These are phyloP conservation scores for Elephantulus edwardii DNA, from an alignment of 2,113 vertebrate species.

Conservation along the genomic window DNA sequence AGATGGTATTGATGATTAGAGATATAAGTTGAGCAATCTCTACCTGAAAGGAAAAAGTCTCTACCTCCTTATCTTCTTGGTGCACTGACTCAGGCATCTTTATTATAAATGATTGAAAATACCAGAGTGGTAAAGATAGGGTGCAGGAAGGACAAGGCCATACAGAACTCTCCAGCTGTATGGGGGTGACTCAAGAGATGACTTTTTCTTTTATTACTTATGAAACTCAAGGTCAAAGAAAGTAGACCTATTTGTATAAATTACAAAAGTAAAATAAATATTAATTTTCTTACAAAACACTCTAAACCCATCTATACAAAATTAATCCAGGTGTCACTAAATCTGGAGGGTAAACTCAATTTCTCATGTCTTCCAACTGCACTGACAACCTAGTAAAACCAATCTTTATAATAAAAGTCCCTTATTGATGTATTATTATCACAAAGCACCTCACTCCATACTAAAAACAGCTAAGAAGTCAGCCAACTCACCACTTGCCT, in stretches of 20 bases:
- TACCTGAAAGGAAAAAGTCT: no score
- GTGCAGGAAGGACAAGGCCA: no score
- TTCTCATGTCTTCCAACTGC: not conserved
- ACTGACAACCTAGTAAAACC: not conserved
- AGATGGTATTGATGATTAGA: no score
- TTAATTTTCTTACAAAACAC: not conserved
- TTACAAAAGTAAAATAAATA: slow-evolving; percentile 15
- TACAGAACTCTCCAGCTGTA: no score
- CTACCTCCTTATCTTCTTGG: no score
- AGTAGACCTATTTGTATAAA: not conserved
- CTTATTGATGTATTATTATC: not conserved
- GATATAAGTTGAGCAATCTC: no score
- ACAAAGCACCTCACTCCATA: not conserved
- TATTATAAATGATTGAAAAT: no score
- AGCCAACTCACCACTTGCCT: slow-evolving; percentile 6
- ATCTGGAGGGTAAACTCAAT: no score
- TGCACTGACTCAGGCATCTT: no score
- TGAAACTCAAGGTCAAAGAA: slow-evolving; percentile 5
- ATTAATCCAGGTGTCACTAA: not conserved
- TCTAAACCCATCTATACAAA: not conserved
- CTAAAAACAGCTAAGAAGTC: not conserved
- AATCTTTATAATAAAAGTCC: not conserved
- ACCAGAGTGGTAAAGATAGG: no score
- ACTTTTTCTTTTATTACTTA: not conserved
- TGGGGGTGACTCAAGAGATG: no score